Evolutionary conservation across 2,113 vertebrate species (phyloP), one percentile per base, ranked within the genome.

Genomic region (Ancistrus triradiatus): DNA sequence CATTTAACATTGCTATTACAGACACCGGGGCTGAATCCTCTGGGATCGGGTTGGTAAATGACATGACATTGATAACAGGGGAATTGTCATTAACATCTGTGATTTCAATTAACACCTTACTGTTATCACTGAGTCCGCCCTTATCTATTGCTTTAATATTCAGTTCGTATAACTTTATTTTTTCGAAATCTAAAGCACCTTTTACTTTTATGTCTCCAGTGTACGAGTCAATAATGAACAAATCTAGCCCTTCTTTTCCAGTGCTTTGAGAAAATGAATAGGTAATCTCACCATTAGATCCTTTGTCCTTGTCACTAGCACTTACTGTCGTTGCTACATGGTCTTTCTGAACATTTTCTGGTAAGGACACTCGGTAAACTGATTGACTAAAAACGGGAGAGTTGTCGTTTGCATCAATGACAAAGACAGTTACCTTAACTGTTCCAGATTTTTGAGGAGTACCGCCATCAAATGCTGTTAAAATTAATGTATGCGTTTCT

Each of bases 61-160:
- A 89, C 35, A 89, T 85, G 0, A 88, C 64, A 38, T 72, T 88
- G 6, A 88, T 85, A 9, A 85, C 47, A 4, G 87, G 87, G 0
- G 70, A 71, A 35, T 89, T 88, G 10, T 89, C 86, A 76, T 89
- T 88, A 5, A 84, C 22, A 6, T 89, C 86, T 0, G 37, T 47
- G 15, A 96, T 74, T 1, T 91, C 85, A 51, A 95, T 60, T 0
- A 87, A 51, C 1, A 93, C 79, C 62, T 92, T 91, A 40, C 82
- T 79, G 0, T 91, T 82, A 0, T 86, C 78, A 1, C 67, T 31
- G 10, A 92, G 35, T 0, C 89, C 90, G 0, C 90, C 90, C 1
- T 85, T 84, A 3, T 94, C 92, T 58, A 76, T 90, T 0, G 87
- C 90, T 66, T 91, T 79, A 7, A 94, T 49, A 21, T 18, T 81